These are phyloP conservation scores for Axinella damicornis DNA, from an alignment of 37 sponge, comb jelly and placozoan species.

Conservation along the genomic window DNA sequence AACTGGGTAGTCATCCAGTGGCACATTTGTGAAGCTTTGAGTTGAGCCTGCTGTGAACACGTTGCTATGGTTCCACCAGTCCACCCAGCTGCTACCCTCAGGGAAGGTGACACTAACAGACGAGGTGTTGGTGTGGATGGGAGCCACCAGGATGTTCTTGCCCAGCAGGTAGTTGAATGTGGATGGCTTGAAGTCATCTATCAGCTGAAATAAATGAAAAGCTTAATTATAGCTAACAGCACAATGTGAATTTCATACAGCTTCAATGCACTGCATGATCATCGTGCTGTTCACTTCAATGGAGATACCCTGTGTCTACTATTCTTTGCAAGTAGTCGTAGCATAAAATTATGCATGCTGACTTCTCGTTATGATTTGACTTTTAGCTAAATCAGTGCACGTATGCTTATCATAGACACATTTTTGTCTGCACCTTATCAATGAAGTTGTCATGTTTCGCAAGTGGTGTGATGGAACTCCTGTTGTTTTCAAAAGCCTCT, in stretches of 20 bases:
- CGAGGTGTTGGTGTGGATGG: slow-evolving; percentile 44
- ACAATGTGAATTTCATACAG: not conserved
- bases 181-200: slow-evolving; percentile 76
- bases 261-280: too few relatives aligned
- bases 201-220: slow-evolving; percentile 35
- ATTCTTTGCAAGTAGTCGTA: too few relatives aligned
- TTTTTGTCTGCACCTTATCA: too few relatives aligned
- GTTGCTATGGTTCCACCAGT: slow-evolving; percentile 64
- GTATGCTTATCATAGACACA: too few relatives aligned
- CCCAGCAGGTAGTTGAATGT: slow-evolving; percentile 90
- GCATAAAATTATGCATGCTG: too few relatives aligned
- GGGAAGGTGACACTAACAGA: slow-evolving; percentile 64
- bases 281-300: too few relatives aligned
- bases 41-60: slow-evolving; percentile 55
- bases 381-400: too few relatives aligned
- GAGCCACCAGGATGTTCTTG: slow-evolving; percentile 68
- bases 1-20: slow-evolving; percentile 66
- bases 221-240: not conserved
- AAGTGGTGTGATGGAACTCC: slow-evolving; percentile 79
- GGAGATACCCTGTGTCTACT: too few relatives aligned
- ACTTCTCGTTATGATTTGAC: too few relatives aligned
- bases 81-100: slow-evolving; percentile 55
- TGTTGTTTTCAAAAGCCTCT: slow-evolving; percentile 53
- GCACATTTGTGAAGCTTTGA: slow-evolving; percentile 5
- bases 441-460: slow-evolving; percentile 75